Base-by-base conservation (phyloP, 2,113 vertebrate genomes). In the Addax nasomaculatus region DNA sequence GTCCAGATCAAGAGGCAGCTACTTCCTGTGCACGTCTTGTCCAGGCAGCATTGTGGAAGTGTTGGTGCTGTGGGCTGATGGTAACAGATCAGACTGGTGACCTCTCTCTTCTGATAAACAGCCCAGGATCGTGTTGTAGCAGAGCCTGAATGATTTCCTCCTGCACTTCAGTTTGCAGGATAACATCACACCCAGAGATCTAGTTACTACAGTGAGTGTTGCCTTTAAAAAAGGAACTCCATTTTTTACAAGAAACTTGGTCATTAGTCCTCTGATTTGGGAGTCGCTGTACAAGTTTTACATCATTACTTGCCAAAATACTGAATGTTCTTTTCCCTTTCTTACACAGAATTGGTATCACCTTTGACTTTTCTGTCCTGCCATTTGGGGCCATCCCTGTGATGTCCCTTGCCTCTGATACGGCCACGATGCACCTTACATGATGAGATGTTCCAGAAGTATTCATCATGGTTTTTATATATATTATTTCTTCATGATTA, bases 51-150 rank as follows among this genome's bases (percentile, higher is more conserved):
- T 29, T 39, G 57, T 29, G 67, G 21, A 15, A 29, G 27, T 39
- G 58, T 76, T 33, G 9, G 51, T 21, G 5, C 12, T 6, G 0
- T 23, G 43, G 47, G 58, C 90, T 29, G 49, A 39, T 16, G 83
- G n/a, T 33, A 23, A 60, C 23, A 3, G 0, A 4, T 36, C 10
- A 45, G 58, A 81, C 1, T 25, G 36, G 9, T 2, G 0, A 2
- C 16, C 73, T 70, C 13, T 39, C 11, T 53, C 33, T 53, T 2
- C 36, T 21, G 53, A 76, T 5, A 8, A 16, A 33, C 14, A 33
- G 55, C 78, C 84, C 55, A 3, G 39, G 5, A 15, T 79, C 12
- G 0, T 25, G 13, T 36, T 16, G 43, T 2, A 15, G 64, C 80
- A 36, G 39, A 39, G 14, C 33, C 33, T 10, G 30, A 27, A 4